These are phyloP conservation scores for Loris lydekkerianus DNA, from an alignment of 2,797 vertebrate species.

Conservation along the genomic window DNA sequence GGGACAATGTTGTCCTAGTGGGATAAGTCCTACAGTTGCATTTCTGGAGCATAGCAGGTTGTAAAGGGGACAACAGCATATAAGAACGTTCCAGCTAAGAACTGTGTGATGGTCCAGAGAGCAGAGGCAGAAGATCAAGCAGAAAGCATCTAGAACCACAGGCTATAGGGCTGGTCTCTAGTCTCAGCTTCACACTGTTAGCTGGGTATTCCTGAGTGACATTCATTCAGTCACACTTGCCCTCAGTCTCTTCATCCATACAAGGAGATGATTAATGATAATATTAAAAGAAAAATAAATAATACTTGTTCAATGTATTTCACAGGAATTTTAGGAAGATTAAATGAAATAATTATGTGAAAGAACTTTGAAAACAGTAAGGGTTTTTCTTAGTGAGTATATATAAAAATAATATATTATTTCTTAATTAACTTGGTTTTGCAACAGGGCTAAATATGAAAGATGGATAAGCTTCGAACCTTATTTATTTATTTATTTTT, in stretches of 20 bases:
- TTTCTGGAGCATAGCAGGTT: conserved; percentile 7
- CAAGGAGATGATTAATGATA: neutral
- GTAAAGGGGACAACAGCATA: neutral
- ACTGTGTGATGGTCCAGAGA: neutral
- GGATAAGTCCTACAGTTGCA: neutral
- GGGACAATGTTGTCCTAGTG: neutral
- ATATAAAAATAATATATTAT: conserved; percentile 26
- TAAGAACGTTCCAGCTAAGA: neutral
- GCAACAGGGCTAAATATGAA: neutral
- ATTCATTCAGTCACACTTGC: neutral
- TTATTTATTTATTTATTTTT: neutral
- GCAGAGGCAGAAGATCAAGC: neutral
- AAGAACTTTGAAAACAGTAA: conserved; percentile 28
- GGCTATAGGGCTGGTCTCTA: neutral
- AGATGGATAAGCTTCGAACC: conserved; percentile 33
- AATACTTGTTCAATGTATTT: neutral
- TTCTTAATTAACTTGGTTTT: conserved; percentile 66
- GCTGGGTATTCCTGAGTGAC: neutral
- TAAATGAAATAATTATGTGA: conserved; percentile 26
- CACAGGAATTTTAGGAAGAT: conserved; percentile 10
- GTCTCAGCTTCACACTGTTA: neutral
- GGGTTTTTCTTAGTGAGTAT: conserved; percentile 12
- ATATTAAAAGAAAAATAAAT: conserved; percentile 54
- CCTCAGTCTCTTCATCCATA: conserved; percentile 38
- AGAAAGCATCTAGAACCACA: neutral